phyloP scores from a whole-genome alignment of 2,888 invertebrate species.

The Entomobrya multifasciata region DNA sequence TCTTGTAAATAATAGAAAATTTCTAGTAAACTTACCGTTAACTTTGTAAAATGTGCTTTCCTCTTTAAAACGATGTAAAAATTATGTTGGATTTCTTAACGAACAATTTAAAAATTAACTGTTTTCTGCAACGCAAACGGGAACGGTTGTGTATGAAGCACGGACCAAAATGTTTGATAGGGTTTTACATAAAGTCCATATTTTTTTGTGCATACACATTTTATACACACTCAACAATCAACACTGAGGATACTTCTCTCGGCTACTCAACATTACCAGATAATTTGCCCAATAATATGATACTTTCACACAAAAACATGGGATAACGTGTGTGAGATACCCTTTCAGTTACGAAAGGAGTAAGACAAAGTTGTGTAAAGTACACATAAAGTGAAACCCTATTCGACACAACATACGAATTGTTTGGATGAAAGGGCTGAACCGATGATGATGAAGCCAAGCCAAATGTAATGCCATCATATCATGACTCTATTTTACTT shows the following conservation, averaged over 20 bases:
- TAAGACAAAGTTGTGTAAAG: background rate
- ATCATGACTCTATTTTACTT: constrained; percentile 6
- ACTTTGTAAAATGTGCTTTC: constrained; percentile 38
- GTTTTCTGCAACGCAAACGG: constrained; percentile 67
- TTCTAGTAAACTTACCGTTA: constrained; percentile 47
- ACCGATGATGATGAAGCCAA: background rate
- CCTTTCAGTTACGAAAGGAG: background rate
- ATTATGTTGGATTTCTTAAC: background rate
- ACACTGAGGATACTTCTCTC: no score
- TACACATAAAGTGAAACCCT: background rate
- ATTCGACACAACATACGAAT: no score
- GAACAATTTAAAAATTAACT: constrained; percentile 58
- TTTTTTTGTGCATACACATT: background rate
- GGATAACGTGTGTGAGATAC: background rate
- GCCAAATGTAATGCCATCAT: background rate
- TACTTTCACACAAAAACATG: background rate
- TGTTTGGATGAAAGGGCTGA: constrained; percentile 9
- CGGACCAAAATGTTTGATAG: constrained; percentile 65
- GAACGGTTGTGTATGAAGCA: constrained; percentile 72
- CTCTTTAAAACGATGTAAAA: constrained; percentile 63
- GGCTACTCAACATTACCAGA: no score
- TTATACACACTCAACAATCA: background rate
- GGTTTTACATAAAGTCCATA: constrained; percentile 35
- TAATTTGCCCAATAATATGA: background rate
- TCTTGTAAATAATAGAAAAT: background rate